phyloP scores from a whole-genome alignment of 2,113 vertebrate genomes.

The Lamprotornis superbus region DNA sequence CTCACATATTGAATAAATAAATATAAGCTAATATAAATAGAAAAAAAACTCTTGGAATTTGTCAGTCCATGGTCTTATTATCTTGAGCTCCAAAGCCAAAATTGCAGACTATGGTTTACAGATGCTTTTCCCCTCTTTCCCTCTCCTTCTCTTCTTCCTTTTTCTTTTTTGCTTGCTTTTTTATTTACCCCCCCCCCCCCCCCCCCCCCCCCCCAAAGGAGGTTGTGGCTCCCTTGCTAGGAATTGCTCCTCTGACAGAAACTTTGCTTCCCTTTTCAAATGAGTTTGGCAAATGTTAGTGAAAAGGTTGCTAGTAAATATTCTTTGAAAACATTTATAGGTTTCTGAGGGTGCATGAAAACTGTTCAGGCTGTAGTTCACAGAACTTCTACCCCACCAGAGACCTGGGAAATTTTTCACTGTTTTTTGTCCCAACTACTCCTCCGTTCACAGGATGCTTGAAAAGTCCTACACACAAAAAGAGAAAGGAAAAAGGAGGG shows the following conservation, averaged over 20 bases:
- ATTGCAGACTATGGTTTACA: slow-evolving; percentile 59
- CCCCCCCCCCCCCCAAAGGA: not conserved
- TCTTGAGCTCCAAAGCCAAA: slow-evolving; percentile 52
- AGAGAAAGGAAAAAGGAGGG: not conserved
- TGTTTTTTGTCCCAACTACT: not conserved
- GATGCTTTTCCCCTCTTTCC: slow-evolving; percentile 9
- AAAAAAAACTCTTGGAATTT: slow-evolving; percentile 61
- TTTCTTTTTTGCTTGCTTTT: not conserved
- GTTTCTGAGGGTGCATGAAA: slow-evolving; percentile 41
- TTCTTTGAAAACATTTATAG: slow-evolving; percentile 31
- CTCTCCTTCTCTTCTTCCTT: not conserved
- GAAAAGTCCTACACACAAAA: not conserved
- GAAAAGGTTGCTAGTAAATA: slow-evolving; percentile 44
- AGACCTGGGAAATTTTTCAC: not conserved
- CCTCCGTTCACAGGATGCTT: not conserved
- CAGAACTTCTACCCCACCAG: not conserved
- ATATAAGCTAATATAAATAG: slow-evolving; percentile 66
- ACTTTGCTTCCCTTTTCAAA: not conserved
- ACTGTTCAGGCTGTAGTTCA: slow-evolving; percentile 14
- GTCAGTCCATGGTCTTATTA: slow-evolving; percentile 52
- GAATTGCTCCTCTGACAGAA: slow-evolving; percentile 29
- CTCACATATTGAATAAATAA: slow-evolving; percentile 69
- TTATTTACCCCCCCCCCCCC: no score
- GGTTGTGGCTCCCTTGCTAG: not conserved
- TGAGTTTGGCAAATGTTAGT: slow-evolving; percentile 28